phyloP scores from a whole-genome alignment of 2,113 vertebrate genomes.

The Phoxinus phoxinus region DNA sequence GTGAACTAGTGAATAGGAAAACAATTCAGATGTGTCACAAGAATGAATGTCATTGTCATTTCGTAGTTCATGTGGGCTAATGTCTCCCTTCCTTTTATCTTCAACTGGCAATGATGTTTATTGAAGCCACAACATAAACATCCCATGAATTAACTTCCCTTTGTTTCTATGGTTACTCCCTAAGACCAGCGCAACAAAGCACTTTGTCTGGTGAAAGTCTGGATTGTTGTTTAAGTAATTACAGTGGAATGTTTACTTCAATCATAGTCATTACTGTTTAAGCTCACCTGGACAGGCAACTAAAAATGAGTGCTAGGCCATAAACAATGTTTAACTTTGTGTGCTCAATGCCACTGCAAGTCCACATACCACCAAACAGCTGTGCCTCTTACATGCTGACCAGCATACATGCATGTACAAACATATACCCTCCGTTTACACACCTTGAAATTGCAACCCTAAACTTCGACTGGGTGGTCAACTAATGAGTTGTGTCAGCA shows the following conservation, averaged over 20 bases:
- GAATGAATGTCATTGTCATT: background rate
- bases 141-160: slow-evolving; percentile 45
- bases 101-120: slow-evolving; percentile 7
- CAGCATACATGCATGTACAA: slow-evolving; percentile 53
- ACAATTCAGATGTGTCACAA: background rate
- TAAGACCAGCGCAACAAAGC: slow-evolving; percentile 72
- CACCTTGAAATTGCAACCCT: background rate
- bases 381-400: slow-evolving; percentile 45
- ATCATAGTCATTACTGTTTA: slow-evolving; percentile 55
- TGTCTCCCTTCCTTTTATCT: background rate
- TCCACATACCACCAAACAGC: slow-evolving; percentile 46
- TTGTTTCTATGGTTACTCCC: slow-evolving; percentile 84
- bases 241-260: slow-evolving; percentile 53
- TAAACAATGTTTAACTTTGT: slow-evolving; percentile 18
- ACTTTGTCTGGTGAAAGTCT: slow-evolving; percentile 59
- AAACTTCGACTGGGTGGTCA: slow-evolving; percentile 2
- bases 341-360: slow-evolving; percentile 25
- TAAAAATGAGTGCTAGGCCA: slow-evolving; percentile 22
- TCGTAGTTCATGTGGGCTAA: background rate
- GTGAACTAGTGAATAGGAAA: background rate
- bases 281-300: slow-evolving; percentile 58
- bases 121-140: slow-evolving; percentile 27
- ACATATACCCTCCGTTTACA: slow-evolving; percentile 35
- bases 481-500: background rate
- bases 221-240: slow-evolving; percentile 53